Evolutionary conservation across 2,888 invertebrate species (phyloP).

Genomic region (Chironomus riparius): DNA sequence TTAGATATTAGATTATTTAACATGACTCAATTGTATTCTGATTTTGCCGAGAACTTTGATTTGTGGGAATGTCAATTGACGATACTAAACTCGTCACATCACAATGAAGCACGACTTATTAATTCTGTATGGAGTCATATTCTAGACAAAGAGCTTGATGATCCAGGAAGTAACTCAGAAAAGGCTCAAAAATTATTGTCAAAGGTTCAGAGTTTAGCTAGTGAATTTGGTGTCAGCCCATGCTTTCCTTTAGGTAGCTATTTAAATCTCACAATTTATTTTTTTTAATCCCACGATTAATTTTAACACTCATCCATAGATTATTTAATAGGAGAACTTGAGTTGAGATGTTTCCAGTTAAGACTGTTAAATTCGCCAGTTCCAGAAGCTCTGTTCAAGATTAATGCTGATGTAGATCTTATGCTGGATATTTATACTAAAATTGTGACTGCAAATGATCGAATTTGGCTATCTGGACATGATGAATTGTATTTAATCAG

Average conservation of each 20-base stretch:
- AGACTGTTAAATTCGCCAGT: conserved; percentile 65
- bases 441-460: conserved; percentile 70
- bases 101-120: conserved; percentile 77
- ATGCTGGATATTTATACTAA: conserved; percentile 77
- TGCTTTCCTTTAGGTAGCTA: conserved; percentile 78
- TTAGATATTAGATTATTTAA: conserved; percentile 77
- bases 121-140: conserved; percentile 90
- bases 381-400: conserved; percentile 62
- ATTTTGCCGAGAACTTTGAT: conserved; percentile 83
- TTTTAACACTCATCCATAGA: conserved; percentile 41
- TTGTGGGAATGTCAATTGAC: conserved; percentile 91
- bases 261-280: too few species aligned
- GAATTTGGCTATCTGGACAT: conserved; percentile 75
- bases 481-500: conserved; percentile 78
- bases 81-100: conserved; percentile 89
- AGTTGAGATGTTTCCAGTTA: conserved; percentile 65
- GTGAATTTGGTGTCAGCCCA: conserved; percentile 71
- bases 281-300: too few species aligned
- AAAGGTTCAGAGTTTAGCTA: conserved; percentile 67
- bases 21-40: conserved; percentile 83
- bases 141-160: conserved; percentile 51
- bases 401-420: conserved; percentile 67
- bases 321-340: conserved; percentile 69
- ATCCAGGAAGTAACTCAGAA: conserved; percentile 45
- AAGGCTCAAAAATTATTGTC: conserved; percentile 59